A percentile compares a stretch with the other conserved stretches of the same genome.
These are phyloP conservation scores for Callosobruchus maculatus DNA, from an alignment of 2,888 invertebrate genomes.

Conservation along the genomic window DNA sequence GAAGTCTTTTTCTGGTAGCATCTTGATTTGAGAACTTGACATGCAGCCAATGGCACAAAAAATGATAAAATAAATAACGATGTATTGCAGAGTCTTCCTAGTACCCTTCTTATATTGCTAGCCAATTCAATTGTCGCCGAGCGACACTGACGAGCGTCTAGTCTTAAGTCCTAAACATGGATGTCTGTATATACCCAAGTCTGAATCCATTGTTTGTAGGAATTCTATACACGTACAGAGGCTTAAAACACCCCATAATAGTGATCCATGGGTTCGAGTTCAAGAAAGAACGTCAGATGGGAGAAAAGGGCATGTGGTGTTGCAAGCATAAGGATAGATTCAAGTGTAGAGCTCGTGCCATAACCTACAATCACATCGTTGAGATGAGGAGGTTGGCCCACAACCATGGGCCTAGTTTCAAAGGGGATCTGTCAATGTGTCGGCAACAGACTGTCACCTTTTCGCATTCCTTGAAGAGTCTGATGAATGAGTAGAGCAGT, in stretches of 20 bases:
- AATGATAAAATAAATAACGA: no score
- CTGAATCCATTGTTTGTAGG: neutral
- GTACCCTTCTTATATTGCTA: no score
- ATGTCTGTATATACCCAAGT: no score
- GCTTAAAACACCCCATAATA: constrained; percentile 32
- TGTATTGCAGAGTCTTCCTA: no score
- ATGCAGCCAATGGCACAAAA: no score
- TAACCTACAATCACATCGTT: constrained; percentile 20
- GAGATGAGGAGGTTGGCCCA: constrained; percentile 2
- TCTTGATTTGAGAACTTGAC: no score
- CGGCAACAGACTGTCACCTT: neutral
- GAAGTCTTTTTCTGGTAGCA: no score
- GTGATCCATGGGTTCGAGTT: constrained; percentile 29
- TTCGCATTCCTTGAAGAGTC: neutral
- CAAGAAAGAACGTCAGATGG: constrained; percentile 22
- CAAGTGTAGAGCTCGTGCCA: constrained; percentile 24
- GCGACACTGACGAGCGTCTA: no score
- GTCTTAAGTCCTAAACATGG: no score
- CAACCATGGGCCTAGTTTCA: constrained; percentile 16
- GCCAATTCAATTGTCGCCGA: no score
- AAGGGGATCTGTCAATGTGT: constrained; percentile 5
- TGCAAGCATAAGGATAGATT: constrained; percentile 26
- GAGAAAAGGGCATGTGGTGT: constrained; percentile 25
- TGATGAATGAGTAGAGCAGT: neutral
- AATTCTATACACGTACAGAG: constrained; percentile 10